Conservation (phyloP, 1,140 invertebrate species). For the Ephestia elutella region DNA sequence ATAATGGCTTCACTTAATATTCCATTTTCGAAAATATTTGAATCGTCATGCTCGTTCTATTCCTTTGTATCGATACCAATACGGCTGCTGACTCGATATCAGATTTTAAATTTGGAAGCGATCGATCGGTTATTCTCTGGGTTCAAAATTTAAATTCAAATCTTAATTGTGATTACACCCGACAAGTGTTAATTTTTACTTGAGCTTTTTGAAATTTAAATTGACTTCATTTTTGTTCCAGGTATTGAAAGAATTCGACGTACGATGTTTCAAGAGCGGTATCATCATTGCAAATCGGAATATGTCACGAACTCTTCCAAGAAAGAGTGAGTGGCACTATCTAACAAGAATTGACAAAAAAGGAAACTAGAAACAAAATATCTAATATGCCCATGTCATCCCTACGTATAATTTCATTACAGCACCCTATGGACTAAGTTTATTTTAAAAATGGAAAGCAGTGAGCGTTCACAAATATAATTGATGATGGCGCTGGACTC, state of each 20-base stretch:
- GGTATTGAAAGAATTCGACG: constrained; percentile 29
- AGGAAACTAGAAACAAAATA: constrained; percentile 27
- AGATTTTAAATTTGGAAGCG: constrained; percentile 68
- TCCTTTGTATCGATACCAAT: constrained; percentile 53
- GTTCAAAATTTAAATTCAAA: constrained; percentile 40
- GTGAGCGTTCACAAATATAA: constrained; percentile 55
- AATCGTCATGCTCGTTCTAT: constrained; percentile 69
- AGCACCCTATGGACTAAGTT: constrained; percentile 36
- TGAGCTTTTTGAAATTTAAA: neutral
- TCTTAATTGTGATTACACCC: constrained; percentile 34
- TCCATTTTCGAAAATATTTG: constrained; percentile 73
- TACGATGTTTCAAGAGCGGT: constrained; percentile 6
- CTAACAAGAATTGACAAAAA: constrained; percentile 34
- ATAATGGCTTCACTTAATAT: constrained; percentile 72
- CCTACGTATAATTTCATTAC: constrained; percentile 57
- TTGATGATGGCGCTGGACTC: constrained; percentile 44
- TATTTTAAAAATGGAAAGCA: constrained; percentile 70
- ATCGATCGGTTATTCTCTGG: constrained; percentile 46
- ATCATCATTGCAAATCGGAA: neutral
- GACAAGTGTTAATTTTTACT: constrained; percentile 27
- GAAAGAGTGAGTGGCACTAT: constrained; percentile 3
- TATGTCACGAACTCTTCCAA: constrained; percentile 47
- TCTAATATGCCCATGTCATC: constrained; percentile 13
- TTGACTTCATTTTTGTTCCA: constrained; percentile 28
- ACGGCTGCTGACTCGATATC: constrained; percentile 51